Percentiles rank a stretch among this genome's conserved stretches.
Conservation (phyloP, 2,888 invertebrate species). For the Hemaris fuciformis region DNA sequence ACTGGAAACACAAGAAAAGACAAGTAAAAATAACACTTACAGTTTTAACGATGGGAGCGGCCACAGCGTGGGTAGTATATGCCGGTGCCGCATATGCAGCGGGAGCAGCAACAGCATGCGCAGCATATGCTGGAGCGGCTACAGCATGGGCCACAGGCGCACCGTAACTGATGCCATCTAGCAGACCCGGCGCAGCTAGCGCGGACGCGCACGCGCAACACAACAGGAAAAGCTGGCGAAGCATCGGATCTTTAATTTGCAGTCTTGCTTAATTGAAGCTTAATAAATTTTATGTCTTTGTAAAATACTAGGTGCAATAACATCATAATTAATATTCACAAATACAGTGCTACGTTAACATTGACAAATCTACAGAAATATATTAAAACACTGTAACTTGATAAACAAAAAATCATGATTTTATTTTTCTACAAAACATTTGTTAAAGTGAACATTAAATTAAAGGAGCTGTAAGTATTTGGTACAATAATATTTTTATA, state of each 20-base stretch:
- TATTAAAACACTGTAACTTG: too few species aligned
- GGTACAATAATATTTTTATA: background rate
- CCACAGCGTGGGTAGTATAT: constrained; percentile 16
- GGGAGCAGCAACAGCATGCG: constrained; percentile 31
- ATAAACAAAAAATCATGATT: too few species aligned
- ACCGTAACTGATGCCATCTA: constrained; percentile 40
- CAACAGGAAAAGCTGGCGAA: constrained; percentile 57
- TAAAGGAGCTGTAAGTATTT: background rate
- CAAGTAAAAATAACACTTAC: constrained; percentile 3
- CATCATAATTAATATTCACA: too few species aligned
- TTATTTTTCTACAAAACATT: too few species aligned
- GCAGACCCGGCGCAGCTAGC: constrained; percentile 56
- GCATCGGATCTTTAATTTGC: background rate
- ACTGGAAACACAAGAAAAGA: too few species aligned
- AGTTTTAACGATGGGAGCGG: constrained; percentile 40
- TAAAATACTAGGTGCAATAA: background rate
- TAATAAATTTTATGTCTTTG: background rate
- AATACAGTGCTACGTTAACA: too few species aligned
- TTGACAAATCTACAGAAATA: too few species aligned
- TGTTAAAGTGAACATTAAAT: too few species aligned
- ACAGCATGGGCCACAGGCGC: constrained; percentile 18
- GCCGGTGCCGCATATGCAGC: constrained; percentile 35
- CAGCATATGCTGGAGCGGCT: constrained; percentile 30
- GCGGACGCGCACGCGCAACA: constrained; percentile 66
- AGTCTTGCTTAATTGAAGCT: background rate